Evolutionary conservation across 2,113 vertebrate species (phyloP), one percentile per base, ranked within the genome.

Genomic region (Neolamprologus tretocephalus): DNA sequence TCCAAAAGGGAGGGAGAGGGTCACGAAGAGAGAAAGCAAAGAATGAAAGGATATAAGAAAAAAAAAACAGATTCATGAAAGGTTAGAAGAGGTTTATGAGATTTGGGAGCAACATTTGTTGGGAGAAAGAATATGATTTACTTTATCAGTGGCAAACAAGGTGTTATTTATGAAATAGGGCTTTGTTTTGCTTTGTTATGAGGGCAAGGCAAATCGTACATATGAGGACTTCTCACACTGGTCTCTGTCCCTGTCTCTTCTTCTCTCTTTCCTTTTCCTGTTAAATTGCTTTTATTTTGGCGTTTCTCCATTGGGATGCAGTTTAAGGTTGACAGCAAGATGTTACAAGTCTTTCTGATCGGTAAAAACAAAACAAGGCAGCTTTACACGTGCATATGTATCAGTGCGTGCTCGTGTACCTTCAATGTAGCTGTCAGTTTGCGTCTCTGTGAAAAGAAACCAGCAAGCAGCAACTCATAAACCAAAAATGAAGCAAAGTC

Each of bases 41-140:
- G 89, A 91, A 92, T 80, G 79, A 79, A 84, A 84, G 31, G 68
- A 90, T 66, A 78, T 49, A 80, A 81, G 45, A 82, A 89, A 49
- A 91, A 91, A 47, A 91, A 85, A 51, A 26, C 19, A 71, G 87
- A 89, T 94, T 93, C 88, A 93, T 93, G 87, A 92, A 93, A 93
- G 90, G 87, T 94, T 94, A 91, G 80, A 45, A 81, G 90, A 90
- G 89, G 81, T 94, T 94, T 93, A 94, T 94, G 87, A 95, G 92
- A 93, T 94, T 82, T 90, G 90, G 90, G 88, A 93, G 91, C 54
- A 71, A 45, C 86, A 86, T 89, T 93, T 94, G 92, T 88, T 91
- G 83, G 82, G 42, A 85, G 75, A 91, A 89, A 88, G 85, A 93
- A 94, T 90, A 86, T 89, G 84, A 94, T 91, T 95, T 91, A 63